Evolutionary conservation across 2,888 invertebrate genomes (phyloP).

Genomic region (Melangyna quadrimaculata): DNA sequence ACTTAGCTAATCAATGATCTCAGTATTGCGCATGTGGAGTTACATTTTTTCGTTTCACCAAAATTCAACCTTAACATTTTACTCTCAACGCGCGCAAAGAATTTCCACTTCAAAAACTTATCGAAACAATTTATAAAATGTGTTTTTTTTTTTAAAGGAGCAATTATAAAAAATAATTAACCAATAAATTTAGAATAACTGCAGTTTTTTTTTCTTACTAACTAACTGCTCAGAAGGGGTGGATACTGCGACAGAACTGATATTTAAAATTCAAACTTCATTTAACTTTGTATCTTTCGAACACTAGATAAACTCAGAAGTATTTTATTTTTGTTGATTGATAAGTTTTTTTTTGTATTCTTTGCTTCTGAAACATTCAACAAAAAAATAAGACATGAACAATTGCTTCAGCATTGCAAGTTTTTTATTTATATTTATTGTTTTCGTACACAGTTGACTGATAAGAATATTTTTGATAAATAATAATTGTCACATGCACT

Average conservation of each 20-base stretch:
- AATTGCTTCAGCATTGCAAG: not conserved
- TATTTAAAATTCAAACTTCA: not conserved
- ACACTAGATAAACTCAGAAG: slow-evolving; percentile 46
- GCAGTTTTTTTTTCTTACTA: too few relatives aligned
- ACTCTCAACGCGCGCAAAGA: too few relatives aligned
- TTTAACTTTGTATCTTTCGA: not conserved
- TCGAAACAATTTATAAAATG: too few relatives aligned
- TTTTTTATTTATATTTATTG: too few relatives aligned
- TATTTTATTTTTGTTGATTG: slow-evolving; percentile 7
- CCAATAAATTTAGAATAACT: too few relatives aligned
- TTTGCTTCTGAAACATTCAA: not conserved
- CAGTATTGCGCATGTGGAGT: too few relatives aligned
- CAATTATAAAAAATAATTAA: too few relatives aligned
- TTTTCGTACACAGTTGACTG: slow-evolving; percentile 24
- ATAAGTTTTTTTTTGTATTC: slow-evolving; percentile 16
- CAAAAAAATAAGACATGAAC: not conserved
- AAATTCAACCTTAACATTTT: too few relatives aligned
- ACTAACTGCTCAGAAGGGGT: not conserved
- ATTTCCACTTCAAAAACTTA: too few relatives aligned
- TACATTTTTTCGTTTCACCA: too few relatives aligned
- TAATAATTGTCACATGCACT: not conserved
- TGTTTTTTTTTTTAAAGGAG: too few relatives aligned
- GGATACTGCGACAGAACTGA: not conserved
- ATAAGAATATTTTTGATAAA: slow-evolving; percentile 36
- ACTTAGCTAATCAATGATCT: too few relatives aligned